Conservation (phyloP, 2,797 vertebrate genomes). For the Spinibarbus caldwelli region DNA sequence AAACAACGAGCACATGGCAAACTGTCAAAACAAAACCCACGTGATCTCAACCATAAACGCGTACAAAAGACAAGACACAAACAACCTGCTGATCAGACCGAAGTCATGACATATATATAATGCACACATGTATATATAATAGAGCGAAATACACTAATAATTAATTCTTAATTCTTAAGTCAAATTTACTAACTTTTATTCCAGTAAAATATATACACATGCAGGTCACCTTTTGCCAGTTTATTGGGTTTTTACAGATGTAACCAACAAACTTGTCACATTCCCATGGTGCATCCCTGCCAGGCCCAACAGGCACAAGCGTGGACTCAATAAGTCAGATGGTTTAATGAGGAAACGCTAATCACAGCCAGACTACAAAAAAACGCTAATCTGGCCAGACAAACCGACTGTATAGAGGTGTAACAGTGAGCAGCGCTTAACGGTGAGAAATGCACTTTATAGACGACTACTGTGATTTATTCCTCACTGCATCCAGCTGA, state of each 20-base stretch:
- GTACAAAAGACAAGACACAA: too few species aligned
- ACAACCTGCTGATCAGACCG: too few species aligned
- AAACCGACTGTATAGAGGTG: slow-evolving; percentile 33
- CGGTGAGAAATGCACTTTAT: slow-evolving; percentile 21
- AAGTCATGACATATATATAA: too few species aligned
- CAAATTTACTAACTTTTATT: neutral
- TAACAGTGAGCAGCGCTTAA: neutral
- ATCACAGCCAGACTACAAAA: slow-evolving; percentile 53
- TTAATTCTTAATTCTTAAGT: neutral
- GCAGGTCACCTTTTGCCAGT: neutral
- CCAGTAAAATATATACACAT: neutral
- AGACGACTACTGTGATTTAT: slow-evolving; percentile 38
- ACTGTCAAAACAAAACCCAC: too few species aligned
- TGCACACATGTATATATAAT: too few species aligned
- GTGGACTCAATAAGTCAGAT: slow-evolving; percentile 48
- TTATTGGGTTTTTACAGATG: slow-evolving; percentile 39
- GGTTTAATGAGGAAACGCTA: slow-evolving; percentile 56
- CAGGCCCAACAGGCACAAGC: slow-evolving; percentile 41
- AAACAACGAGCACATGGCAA: too few species aligned
- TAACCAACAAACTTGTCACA: slow-evolving; percentile 64
- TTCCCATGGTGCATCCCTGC: slow-evolving; percentile 65
- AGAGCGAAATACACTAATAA: neutral
- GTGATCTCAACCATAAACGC: too few species aligned
- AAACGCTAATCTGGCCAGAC: slow-evolving; percentile 39
- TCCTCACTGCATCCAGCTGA: neutral